These are phyloP conservation scores for Conops quadrifasciatus DNA, from an alignment of 2,888 invertebrate species.

Conservation along the genomic window DNA sequence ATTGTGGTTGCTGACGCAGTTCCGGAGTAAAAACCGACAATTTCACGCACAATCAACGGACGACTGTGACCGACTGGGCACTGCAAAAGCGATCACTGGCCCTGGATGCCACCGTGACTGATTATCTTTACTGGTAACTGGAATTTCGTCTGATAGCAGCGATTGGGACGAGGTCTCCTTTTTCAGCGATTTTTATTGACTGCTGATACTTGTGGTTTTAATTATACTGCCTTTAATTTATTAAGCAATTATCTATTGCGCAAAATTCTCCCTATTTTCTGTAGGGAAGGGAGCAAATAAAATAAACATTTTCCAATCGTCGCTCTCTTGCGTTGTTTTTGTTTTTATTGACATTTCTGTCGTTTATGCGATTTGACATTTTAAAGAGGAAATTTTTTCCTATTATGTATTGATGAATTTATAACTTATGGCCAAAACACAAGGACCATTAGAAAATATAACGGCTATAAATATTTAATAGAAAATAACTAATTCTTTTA, in stretches of 20 bases:
- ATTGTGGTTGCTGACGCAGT: not conserved
- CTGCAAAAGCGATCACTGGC: not conserved
- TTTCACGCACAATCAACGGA: slow-evolving; percentile 17
- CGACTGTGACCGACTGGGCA: slow-evolving; percentile 10
- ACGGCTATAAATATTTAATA: too few species aligned
- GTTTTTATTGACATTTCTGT: slow-evolving; percentile 9
- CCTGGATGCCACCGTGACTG: not conserved
- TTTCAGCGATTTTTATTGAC: not conserved
- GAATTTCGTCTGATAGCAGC: not conserved
- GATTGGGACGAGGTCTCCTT: not conserved
- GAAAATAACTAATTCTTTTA: too few species aligned
- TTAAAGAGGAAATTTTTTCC: not conserved
- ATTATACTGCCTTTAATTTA: not conserved
- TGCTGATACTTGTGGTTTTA: not conserved
- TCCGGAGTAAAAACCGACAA: not conserved
- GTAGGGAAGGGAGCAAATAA: too few species aligned
- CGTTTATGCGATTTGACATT: slow-evolving; percentile 11
- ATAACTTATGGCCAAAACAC: not conserved
- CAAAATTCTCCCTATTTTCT: not conserved
- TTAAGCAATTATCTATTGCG: slow-evolving; percentile 1
- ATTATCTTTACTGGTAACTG: not conserved
- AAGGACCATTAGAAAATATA: too few species aligned
- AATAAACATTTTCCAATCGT: not conserved
- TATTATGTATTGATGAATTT: slow-evolving; percentile 7
- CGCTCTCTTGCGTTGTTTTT: slow-evolving; percentile 4